Conservation (phyloP, 2,113 vertebrate species). For the Phaethornis superciliosus region DNA sequence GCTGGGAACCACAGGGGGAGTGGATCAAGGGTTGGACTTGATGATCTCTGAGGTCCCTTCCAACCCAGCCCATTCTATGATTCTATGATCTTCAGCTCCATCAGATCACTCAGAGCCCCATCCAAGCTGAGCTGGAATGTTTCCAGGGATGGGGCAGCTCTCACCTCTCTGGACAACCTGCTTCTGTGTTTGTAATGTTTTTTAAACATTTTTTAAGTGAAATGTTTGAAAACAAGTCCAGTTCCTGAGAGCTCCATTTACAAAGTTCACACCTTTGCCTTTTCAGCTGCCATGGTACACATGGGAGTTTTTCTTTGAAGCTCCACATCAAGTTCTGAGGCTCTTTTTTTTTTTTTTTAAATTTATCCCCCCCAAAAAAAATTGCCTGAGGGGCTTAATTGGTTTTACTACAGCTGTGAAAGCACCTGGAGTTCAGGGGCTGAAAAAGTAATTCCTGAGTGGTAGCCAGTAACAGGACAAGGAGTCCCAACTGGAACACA, state of each 20-base stretch:
- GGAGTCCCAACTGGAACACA: not conserved
- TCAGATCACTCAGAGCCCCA: rapidly evolving
- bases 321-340: no score
- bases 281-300: not conserved
- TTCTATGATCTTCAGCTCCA: rapidly evolving
- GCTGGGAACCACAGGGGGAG: no score
- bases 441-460: not conserved
- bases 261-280: not conserved
- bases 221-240: not conserved
- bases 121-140: not conserved
- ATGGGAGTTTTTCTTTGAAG: no score
- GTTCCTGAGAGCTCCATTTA: not conserved
- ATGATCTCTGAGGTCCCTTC: no score
- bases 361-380: no score
- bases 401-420: not conserved
- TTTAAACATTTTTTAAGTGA: not conserved
- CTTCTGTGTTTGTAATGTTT: not conserved
- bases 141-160: not conserved
- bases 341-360: no score
- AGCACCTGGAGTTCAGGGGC: not conserved
- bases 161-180: rapidly evolving
- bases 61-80: no score
- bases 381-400: rapidly evolving
- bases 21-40: no score
- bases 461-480: not conserved